Conservation (phyloP, 2,113 vertebrate genomes). For the Embiotoca jacksoni region DNA sequence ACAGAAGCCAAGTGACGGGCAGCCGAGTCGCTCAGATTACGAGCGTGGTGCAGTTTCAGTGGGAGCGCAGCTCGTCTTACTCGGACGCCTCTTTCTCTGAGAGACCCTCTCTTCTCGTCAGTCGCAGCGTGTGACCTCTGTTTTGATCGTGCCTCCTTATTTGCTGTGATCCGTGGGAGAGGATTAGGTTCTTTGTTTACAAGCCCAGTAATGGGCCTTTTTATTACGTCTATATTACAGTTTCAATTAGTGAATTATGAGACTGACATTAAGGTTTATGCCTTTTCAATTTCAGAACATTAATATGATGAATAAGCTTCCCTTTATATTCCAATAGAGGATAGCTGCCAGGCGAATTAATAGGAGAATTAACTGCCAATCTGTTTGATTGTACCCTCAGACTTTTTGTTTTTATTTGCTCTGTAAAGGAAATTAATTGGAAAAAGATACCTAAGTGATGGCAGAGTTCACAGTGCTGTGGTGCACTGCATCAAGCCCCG, state of each 20-base stretch:
- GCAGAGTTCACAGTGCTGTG: constrained; percentile 4
- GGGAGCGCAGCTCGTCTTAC: constrained; percentile 32
- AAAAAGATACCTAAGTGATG: constrained; percentile 6
- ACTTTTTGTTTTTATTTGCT: constrained; percentile 16
- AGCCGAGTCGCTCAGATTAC: constrained; percentile 58
- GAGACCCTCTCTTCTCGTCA: background rate
- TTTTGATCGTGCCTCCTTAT: constrained; percentile 15
- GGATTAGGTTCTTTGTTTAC: constrained; percentile 2
- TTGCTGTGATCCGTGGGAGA: constrained; percentile 3
- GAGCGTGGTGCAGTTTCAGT: constrained; percentile 17
- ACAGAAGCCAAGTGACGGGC: constrained; percentile 29
- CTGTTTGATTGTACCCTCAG: constrained; percentile 7
- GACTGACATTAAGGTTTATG: constrained; percentile 19
- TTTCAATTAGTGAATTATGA: constrained; percentile 34
- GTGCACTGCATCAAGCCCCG: background rate
- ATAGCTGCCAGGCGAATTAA: background rate
- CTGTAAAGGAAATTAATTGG: constrained; percentile 22
- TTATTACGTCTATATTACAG: constrained; percentile 2
- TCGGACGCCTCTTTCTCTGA: constrained; percentile 2
- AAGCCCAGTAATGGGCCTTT: constrained; percentile 1
- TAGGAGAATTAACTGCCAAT: constrained; percentile 18
- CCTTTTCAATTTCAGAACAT: constrained; percentile 25
- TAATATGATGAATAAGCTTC: constrained; percentile 26
- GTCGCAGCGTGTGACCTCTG: background rate
- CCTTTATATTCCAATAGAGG: background rate